Percentiles rank a stretch among this genome's conserved stretches.
Evolutionary conservation across 2,888 invertebrate species (phyloP).

Genomic region (Lycaena phlaeas): DNA sequence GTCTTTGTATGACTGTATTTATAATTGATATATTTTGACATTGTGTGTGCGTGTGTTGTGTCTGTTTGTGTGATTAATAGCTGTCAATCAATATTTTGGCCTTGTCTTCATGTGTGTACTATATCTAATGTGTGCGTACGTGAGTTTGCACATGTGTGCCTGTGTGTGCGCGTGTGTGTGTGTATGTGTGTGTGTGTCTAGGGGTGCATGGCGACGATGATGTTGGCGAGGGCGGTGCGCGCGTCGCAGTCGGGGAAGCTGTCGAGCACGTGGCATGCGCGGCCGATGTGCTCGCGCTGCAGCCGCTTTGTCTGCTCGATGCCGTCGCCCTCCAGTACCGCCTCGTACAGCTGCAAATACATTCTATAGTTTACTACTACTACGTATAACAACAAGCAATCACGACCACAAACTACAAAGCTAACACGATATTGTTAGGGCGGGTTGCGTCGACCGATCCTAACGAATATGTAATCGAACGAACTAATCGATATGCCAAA

Average conservation of each 20-base stretch:
- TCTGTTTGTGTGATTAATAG: too few relatives aligned
- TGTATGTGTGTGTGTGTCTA: slow-evolving; percentile 10
- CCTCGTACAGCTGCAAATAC: slow-evolving; percentile 59
- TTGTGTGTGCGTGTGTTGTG: too few relatives aligned
- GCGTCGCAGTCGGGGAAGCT: slow-evolving; percentile 88
- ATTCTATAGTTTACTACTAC: background rate
- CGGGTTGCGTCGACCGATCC: too few relatives aligned
- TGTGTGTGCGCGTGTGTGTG: background rate
- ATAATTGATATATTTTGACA: too few relatives aligned
- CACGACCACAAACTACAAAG: too few relatives aligned
- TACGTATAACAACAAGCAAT: too few relatives aligned
- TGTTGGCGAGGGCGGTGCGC: slow-evolving; percentile 87
- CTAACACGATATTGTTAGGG: too few relatives aligned
- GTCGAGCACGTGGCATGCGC: slow-evolving; percentile 82
- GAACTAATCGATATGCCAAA: too few relatives aligned
- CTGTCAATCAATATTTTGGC: too few relatives aligned
- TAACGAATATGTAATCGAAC: too few relatives aligned
- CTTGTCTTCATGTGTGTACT: background rate
- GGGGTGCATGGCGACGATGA: slow-evolving; percentile 87
- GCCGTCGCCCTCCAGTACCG: slow-evolving; percentile 79
- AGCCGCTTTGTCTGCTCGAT: slow-evolving; percentile 81
- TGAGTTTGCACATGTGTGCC: background rate
- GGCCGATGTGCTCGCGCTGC: slow-evolving; percentile 81
- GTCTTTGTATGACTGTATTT: too few relatives aligned
- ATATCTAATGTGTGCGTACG: background rate